phyloP scores from a whole-genome alignment of 1,140 invertebrate genomes.

The Hyles vespertilio region DNA sequence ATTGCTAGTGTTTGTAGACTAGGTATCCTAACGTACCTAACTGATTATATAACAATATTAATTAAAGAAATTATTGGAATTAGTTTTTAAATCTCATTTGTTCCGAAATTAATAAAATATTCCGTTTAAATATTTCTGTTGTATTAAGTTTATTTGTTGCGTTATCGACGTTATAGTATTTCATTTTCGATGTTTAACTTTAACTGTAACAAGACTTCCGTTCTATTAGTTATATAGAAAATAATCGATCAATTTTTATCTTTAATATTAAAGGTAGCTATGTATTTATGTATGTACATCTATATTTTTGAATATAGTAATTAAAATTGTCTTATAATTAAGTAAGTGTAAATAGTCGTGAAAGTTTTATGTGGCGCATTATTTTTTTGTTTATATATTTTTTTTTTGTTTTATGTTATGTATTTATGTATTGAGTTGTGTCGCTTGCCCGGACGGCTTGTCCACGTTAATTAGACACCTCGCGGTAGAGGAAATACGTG shows the following conservation, averaged over 20 bases:
- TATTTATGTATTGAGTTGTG: slow-evolving; percentile 64
- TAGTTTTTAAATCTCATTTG: slow-evolving; percentile 12
- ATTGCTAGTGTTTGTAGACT: slow-evolving; percentile 60
- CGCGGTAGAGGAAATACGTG: not conserved
- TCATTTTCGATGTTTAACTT: slow-evolving; percentile 21
- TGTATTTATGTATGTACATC: slow-evolving; percentile 71
- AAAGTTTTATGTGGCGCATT: slow-evolving; percentile 73
- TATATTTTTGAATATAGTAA: slow-evolving; percentile 70
- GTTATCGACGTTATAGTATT: slow-evolving; percentile 26
- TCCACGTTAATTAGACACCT: slow-evolving; percentile 15
- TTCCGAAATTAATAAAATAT: slow-evolving; percentile 13
- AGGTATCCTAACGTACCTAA: slow-evolving; percentile 33
- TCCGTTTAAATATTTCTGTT: slow-evolving; percentile 19
- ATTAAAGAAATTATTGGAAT: slow-evolving; percentile 16
- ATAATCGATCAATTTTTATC: slow-evolving; percentile 59
- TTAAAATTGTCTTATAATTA: slow-evolving; percentile 62
- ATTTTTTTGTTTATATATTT: slow-evolving; percentile 54
- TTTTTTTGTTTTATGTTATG: slow-evolving; percentile 64
- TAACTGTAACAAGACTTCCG: slow-evolving; percentile 48
- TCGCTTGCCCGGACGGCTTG: slow-evolving; percentile 26
- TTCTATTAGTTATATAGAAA: slow-evolving; percentile 47
- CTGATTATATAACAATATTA: slow-evolving; percentile 15
- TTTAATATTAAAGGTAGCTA: slow-evolving; percentile 63
- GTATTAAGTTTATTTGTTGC: slow-evolving; percentile 41
- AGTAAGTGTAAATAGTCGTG: slow-evolving; percentile 71